Evolutionary conservation across 2,888 invertebrate genomes (phyloP), one percentile per base, ranked within the genome.

Genomic region (Flabesymbios commensalis): DNA sequence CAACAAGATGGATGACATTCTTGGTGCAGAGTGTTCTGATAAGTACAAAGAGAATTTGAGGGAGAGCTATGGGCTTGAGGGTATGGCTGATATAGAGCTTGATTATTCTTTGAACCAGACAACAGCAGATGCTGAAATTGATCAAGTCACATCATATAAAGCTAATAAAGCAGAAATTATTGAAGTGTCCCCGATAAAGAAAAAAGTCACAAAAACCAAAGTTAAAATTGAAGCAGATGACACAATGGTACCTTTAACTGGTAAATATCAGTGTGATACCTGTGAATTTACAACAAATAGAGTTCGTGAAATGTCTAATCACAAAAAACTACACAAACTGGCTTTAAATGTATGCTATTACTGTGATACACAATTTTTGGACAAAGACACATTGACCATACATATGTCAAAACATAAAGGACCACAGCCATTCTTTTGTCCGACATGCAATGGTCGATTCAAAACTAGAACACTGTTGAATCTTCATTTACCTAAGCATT

Each of bases 401-500:
- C 87, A 87, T 71, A 69, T 86, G 1, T 73, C 68, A 2, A 61
- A 59, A 28, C 87, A 87, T 70, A 79, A 83, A 31, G 75, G 85
- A 31, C 79, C 83, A 2, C 28, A 83, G 49, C 86, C 86, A 2
- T 87, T 85, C 72, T 86, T 85, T 68, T 87, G 87, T 66, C 77
- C 81, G 4, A 80, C 84, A 47, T 87, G 87, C 69, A 84, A 84
- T 62, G 74, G 79, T 32, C 79, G 85, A 31, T 87, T 86, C 69
- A 83, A 83, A 58, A 85, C 85, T 0, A 82, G 84, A 43, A 84
- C 85, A 2, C 83, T 84, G 26, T 71, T 86, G 1, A 78, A 80
- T 33, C 76, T 85, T 7, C 87, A 87, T 70, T 75, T 84, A n/a
- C 87, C 87, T 1, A 86, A 86, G 64, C 87, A 87, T 68, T 85